Conservation (phyloP, 2,888 invertebrate species). For the Dryococelus australis region DNA sequence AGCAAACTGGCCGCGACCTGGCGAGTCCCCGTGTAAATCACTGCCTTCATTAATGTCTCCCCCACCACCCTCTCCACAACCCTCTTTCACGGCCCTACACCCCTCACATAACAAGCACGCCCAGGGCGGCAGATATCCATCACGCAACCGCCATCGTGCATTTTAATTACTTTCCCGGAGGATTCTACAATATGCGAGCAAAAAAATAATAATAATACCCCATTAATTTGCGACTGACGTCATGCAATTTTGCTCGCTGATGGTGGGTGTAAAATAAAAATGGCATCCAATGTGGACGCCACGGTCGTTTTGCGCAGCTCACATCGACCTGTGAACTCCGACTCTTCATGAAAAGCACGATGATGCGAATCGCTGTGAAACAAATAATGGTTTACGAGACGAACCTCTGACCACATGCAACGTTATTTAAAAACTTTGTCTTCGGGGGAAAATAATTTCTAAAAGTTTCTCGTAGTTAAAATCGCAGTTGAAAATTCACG, state of each 20-base stretch:
- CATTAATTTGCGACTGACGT: conserved; percentile 3
- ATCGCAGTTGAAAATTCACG: too few species aligned
- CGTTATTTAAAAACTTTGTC: too few species aligned
- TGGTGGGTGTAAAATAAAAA: neutral
- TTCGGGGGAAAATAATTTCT: too few species aligned
- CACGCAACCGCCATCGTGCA: neutral
- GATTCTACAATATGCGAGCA: neutral
- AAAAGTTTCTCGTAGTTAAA: too few species aligned
- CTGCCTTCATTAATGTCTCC: conserved; percentile 24
- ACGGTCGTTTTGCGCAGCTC: neutral
- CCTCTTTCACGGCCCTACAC: neutral
- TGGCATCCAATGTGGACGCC: neutral
- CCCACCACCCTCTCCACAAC: neutral
- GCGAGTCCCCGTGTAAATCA: conserved; percentile 12
- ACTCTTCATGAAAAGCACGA: too few species aligned
- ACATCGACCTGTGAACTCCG: neutral
- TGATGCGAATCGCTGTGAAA: too few species aligned
- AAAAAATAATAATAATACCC: conserved; percentile 1
- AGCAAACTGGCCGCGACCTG: conserved; percentile 11
- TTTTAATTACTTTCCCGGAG: conserved; percentile 1
- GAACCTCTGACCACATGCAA: too few species aligned
- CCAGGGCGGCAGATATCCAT: neutral
- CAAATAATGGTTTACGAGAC: too few species aligned
- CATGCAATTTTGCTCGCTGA: neutral
- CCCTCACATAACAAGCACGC: neutral